Evolutionary conservation across 92 coral and sea anemone species (phyloP).

Genomic region (Siderastrea radians): DNA sequence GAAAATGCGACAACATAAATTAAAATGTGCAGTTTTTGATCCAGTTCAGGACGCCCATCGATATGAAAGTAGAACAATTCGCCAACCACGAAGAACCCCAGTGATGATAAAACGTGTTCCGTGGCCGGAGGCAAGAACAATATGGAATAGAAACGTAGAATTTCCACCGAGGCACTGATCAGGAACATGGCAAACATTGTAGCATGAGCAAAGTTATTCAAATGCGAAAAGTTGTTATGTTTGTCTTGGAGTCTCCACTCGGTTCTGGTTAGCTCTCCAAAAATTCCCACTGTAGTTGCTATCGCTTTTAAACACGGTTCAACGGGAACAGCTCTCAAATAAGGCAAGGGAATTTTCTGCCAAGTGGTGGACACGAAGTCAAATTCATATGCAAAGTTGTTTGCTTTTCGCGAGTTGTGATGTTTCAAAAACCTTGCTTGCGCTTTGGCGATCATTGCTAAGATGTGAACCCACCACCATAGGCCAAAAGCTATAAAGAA

Average conservation of each 20-base stretch:
- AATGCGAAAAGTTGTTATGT: constrained; percentile 39
- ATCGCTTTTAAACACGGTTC: constrained; percentile 57
- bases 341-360: constrained; percentile 42
- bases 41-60: constrained; percentile 61
- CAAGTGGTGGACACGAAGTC: constrained; percentile 61
- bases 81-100: constrained; percentile 66
- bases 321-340: constrained; percentile 35
- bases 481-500: constrained; percentile 40
- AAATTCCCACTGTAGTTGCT: constrained; percentile 41
- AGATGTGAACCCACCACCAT: constrained; percentile 63
- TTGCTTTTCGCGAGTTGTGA: not conserved
- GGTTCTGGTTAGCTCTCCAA: constrained; percentile 45
- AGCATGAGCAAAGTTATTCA: constrained; percentile 74
- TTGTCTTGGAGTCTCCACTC: constrained; percentile 36
- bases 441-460: not conserved
- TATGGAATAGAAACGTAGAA: constrained; percentile 31
- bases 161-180: constrained; percentile 49
- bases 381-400: not conserved
- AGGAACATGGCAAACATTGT: constrained; percentile 63
- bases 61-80: constrained; percentile 40
- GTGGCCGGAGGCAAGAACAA: constrained; percentile 39
- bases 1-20: constrained; percentile 56
- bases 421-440: not conserved
- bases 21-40: constrained; percentile 55
- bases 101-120: constrained; percentile 39